phyloP scores from a whole-genome alignment of 2,113 vertebrate species.

The Gobius niger region DNA sequence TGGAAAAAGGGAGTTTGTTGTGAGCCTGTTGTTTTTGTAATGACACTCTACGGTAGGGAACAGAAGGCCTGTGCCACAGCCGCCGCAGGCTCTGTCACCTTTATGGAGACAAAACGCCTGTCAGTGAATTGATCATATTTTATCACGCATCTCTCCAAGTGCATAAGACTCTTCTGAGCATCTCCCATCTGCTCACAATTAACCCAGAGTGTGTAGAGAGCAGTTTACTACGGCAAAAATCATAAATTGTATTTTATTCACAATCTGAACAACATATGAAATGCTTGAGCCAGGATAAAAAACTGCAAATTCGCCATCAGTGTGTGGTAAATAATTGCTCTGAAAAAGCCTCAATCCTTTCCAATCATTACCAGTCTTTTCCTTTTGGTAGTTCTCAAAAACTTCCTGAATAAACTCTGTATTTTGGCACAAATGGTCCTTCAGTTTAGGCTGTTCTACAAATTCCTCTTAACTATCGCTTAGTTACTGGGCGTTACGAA shows the following conservation, averaged over 20 bases:
- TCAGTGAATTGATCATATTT: neutral
- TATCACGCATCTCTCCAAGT: neutral
- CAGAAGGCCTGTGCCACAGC: neutral
- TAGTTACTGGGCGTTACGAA: too few species aligned
- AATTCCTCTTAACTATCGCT: too few species aligned
- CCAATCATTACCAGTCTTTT: too few species aligned
- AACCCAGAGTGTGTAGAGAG: constrained; percentile 10
- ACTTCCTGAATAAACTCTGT: too few species aligned
- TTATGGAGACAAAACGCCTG: constrained; percentile 7
- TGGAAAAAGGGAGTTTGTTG: constrained; percentile 4
- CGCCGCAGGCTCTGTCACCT: constrained; percentile 8
- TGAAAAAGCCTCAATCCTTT: too few species aligned
- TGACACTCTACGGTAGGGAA: neutral
- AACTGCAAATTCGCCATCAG: too few species aligned
- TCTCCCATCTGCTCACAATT: constrained; percentile 44
- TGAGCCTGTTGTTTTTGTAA: neutral
- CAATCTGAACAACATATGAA: constrained; percentile 42
- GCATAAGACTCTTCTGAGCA: neutral
- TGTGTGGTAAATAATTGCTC: too few species aligned
- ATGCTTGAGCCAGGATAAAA: neutral
- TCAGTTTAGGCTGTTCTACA: too few species aligned
- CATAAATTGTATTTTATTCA: constrained; percentile 19
- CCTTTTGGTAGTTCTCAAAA: too few species aligned
- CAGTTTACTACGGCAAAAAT: constrained; percentile 41
- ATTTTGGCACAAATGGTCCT: too few species aligned